Evolutionary conservation across 2,797 vertebrate species (phyloP), one percentile per base, ranked within the genome.

Genomic region (Pseudopleuronectes americanus): DNA sequence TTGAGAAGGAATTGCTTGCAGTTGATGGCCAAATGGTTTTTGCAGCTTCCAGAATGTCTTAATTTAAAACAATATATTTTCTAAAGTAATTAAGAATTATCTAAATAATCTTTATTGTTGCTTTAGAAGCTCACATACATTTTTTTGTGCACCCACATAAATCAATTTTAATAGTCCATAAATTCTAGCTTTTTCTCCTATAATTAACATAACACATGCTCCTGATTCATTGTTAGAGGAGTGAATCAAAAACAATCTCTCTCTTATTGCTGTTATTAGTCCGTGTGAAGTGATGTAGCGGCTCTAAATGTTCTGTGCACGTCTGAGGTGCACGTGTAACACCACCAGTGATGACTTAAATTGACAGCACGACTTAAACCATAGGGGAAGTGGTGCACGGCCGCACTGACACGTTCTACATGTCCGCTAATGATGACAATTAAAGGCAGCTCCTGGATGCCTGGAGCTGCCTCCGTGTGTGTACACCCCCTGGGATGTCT

Each of bases 401-500:
- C 81, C 74, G 87, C 84, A 77, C 80, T 85, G 86, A 87, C 86
- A 89, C 82, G 83, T 85, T 90, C 76, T 89, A 87, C 89, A 58
- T 77, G 83, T 83, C 72, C 84, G 80, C 81, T 92, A 96, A 97
- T 96, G 93, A 96, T 93, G 94, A 94, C 95, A 96, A 96, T 97
- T 96, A 97, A 96, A 96, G 95, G 93, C 95, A 95, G 93, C 94
- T 94, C 93, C 92, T 94, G 94, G 94, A 95, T 95, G 95, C 94
- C 94, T 95, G 92, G 93, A 94, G 94, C 96, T 93, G 94, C 93
- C 94, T 94, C 92, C 12, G 6, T 93, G 93, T 94, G 93, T 93
- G 91, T 93, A 95, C 93, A 93, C 94, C 95, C 95, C 93, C 93
- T 94, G 96, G 96, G 95, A 94, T 55, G 64, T 93, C 92, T 94